Percentiles rank a stretch among this genome's conserved stretches.
phyloP scores from a whole-genome alignment of 2,113 vertebrate species.

The Copsychus sechellarum region DNA sequence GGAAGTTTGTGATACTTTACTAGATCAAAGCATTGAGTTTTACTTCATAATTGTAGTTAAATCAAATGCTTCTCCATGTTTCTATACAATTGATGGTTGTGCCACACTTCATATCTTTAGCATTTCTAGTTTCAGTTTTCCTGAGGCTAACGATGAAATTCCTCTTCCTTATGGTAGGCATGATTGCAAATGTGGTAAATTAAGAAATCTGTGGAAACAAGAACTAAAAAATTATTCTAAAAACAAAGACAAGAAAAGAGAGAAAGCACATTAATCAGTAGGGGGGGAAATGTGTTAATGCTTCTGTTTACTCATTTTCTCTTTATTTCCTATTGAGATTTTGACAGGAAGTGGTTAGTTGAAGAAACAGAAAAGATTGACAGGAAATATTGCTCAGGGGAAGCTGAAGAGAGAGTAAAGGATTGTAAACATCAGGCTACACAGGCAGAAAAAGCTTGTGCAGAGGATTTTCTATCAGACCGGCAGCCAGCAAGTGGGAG shows the following conservation, averaged over 20 bases:
- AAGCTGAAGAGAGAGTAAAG: not conserved
- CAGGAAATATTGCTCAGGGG: not conserved
- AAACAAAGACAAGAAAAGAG: not conserved
- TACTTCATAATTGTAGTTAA: not conserved
- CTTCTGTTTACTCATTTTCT: not conserved
- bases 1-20: not conserved
- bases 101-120: not conserved
- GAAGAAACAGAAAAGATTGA: not conserved
- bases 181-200: not conserved
- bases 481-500: fast-evolving
- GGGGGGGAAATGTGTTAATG: not conserved
- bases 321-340: not conserved
- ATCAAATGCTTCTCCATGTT: not conserved
- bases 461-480: not conserved
- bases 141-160: not conserved
- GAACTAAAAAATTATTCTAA: not conserved
- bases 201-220: not conserved
- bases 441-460: not conserved
- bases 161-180: not conserved
- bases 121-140: not conserved
- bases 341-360: not conserved
- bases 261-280: not conserved
- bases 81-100: not conserved
- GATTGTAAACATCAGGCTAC: not conserved
- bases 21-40: not conserved